Percentiles rank a stretch among this genome's conserved stretches.
These are phyloP conservation scores for Drosophila cracens DNA, from an alignment of 2,888 invertebrate species.

Conservation along the genomic window DNA sequence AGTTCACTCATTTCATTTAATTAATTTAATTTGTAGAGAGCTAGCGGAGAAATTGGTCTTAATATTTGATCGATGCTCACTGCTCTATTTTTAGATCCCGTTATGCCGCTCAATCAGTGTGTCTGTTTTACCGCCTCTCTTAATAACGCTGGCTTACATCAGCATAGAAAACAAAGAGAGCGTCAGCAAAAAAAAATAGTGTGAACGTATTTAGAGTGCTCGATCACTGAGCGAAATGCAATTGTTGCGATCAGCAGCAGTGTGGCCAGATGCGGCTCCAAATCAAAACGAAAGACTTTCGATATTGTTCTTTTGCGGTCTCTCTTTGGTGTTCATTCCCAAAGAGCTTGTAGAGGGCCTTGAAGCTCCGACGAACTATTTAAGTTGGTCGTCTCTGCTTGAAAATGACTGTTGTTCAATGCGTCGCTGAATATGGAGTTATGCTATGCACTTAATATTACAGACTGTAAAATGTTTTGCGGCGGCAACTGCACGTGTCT, in stretches of 20 bases:
- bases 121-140: neutral
- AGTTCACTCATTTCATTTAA: neutral
- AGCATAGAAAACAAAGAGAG: neutral
- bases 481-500: constrained; percentile 17
- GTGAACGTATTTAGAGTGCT: neutral
- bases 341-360: neutral
- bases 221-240: neutral
- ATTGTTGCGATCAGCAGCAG: neutral
- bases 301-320: neutral
- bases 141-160: neutral
- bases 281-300: neutral
- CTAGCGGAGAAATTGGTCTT: neutral
- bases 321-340: neutral
- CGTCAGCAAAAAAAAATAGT: neutral
- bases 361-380: neutral
- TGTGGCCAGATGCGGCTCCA: neutral
- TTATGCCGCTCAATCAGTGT: neutral
- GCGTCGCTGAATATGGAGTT: neutral
- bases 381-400: neutral
- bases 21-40: neutral
- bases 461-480: constrained; percentile 2
- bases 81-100: neutral
- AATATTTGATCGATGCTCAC: neutral
- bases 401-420: neutral
- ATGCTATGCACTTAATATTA: constrained; percentile 1